Base-by-base conservation (phyloP, 2,113 vertebrate genomes). In the Bubo bubo region DNA sequence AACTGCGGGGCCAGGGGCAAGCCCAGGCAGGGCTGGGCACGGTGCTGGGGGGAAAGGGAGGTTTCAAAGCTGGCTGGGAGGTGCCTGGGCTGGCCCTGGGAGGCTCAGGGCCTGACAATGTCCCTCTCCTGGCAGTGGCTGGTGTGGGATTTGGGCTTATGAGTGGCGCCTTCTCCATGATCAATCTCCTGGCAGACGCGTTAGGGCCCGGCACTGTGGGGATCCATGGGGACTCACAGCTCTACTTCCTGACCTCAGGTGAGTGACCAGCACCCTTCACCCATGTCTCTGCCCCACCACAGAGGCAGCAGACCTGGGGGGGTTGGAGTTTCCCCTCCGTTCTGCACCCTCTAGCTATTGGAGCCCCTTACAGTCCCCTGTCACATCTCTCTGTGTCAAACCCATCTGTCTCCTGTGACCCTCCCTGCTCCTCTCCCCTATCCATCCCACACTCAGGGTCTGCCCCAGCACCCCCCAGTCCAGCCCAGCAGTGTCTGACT, bases 181-280 rank as follows among this genome's bases (percentile, higher is more conserved):
- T 98, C 97, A 98, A 98, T 95, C 97, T 98, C 30, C 97, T 98
- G 73, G 98, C 98, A 8, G 98, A 98, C 0, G 90, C 98, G 0
- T 67, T 98, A 55, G 98, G 98, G 19, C 98, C 98, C 0, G 98
- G 98, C 79, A 98, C 97, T 0, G 98, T 98, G 55, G 98, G 98
- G 32, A 98, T 98, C 91, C 97, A 98, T 5, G 98, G 98, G 67
- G 98, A 98, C 71, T 98, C 98, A 0, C 98, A 98, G 96, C 98
- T 98, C 71, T 98, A 98, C 91, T 98, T 98, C 93, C 91, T 98
- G 80, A 98, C 98, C 62, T 98, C 98, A 91, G 98, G 98, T 98
- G 76, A 93, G 95, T 5, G 9, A 50, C 9, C 1, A 3, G 35
- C 50, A 53, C 34, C 34, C 23, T 93, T 62, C 0, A 0, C 35